Conservation (phyloP, 2,888 invertebrate species). For the Drosophila buzzatii region DNA sequence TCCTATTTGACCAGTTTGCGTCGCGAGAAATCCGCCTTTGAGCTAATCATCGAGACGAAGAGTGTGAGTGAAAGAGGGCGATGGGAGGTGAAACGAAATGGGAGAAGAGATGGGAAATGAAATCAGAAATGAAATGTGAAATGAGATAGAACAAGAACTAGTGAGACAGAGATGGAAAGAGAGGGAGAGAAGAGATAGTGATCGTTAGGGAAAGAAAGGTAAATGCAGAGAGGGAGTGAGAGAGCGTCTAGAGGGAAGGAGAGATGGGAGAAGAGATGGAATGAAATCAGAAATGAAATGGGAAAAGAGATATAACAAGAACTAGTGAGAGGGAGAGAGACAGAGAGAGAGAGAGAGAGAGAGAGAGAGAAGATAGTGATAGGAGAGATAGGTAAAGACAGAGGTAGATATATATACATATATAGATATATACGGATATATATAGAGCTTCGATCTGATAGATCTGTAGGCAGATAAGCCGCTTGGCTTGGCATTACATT, state of each 20-base stretch:
- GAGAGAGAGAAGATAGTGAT: no score
- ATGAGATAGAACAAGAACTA: conserved; percentile 43
- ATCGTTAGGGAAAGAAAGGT: no score
- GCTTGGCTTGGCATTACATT: background rate
- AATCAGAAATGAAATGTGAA: background rate
- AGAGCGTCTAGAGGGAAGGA: no score
- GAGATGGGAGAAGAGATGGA: no score
- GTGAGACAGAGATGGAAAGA: conserved; percentile 53
- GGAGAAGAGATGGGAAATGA: background rate
- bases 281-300: no score
- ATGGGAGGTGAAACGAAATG: background rate
- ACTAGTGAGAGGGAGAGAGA: no score
- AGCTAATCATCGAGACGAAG: conserved; percentile 95
- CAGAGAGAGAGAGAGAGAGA: no score
- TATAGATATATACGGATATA: no score
- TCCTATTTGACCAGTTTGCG: conserved; percentile 95
- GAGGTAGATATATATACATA: no score
- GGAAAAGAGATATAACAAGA: no score
- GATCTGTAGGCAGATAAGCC: background rate
- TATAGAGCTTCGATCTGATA: no score
- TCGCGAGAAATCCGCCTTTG: conserved; percentile 97
- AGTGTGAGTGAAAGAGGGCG: conserved; percentile 87
- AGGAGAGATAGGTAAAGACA: no score
- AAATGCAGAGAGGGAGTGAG: background rate
- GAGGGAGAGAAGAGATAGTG: background rate